Percentiles rank a stretch among this genome's conserved stretches.
phyloP scores from a whole-genome alignment of 2,113 vertebrate species.

The Rhinopomastus cyanomelas region DNA sequence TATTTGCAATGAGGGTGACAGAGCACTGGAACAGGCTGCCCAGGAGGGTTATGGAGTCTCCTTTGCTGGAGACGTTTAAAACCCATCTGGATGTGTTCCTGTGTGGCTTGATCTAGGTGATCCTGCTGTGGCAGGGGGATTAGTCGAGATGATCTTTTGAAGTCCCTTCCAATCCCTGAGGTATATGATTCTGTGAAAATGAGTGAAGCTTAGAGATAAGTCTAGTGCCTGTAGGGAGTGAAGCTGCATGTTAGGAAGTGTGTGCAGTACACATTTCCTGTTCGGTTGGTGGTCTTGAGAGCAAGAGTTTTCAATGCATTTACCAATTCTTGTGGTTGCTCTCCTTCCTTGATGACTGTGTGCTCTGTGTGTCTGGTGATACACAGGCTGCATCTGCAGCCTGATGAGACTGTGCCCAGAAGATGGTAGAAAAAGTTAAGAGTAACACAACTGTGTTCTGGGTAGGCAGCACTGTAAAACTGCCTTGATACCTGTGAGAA shows the following conservation, averaged over 20 bases:
- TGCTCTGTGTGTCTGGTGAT: not conserved
- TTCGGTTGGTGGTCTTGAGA: not conserved
- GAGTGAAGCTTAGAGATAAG: not conserved
- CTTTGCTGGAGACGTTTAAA: too few relatives aligned
- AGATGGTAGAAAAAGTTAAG: not conserved
- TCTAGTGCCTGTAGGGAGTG: not conserved
- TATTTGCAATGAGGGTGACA: too few relatives aligned
- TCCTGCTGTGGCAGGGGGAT: too few relatives aligned
- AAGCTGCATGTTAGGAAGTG: not conserved
- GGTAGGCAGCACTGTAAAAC: not conserved
- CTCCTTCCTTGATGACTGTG: not conserved
- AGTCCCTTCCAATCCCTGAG: too few relatives aligned
- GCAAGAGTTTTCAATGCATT: not conserved
- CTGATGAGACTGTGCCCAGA: not conserved
- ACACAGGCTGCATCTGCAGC: not conserved
- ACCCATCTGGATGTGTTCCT: too few relatives aligned
- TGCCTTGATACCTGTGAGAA: not conserved
- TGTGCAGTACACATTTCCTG: rapidly evolving
- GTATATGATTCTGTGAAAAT: too few relatives aligned
- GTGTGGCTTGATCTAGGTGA: too few relatives aligned
- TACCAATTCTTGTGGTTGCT: not conserved
- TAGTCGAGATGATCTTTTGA: too few relatives aligned
- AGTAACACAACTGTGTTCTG: not conserved
- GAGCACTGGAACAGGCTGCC: too few relatives aligned
- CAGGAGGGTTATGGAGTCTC: too few relatives aligned